Conservation (phyloP, 1,140 invertebrate species). For the Bombyx mandarina region DNA sequence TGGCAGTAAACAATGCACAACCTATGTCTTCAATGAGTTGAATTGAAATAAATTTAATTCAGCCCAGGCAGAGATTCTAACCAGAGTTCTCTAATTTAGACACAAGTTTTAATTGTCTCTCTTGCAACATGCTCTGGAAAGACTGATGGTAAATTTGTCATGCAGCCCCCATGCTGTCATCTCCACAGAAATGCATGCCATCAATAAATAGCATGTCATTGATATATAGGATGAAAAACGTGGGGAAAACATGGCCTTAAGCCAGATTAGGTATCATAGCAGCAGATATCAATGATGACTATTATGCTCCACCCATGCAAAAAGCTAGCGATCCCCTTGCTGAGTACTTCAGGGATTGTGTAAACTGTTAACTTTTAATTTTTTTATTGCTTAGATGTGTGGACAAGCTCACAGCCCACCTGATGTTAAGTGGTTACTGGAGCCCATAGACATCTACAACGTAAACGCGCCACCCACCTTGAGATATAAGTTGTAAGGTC, state of each 20-base stretch:
- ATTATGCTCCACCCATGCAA: background rate
- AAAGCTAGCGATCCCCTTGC: background rate
- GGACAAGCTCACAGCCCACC: too few relatives aligned
- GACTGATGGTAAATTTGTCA: too few relatives aligned
- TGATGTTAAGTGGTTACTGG: too few relatives aligned
- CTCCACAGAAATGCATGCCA: background rate
- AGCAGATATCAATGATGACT: background rate
- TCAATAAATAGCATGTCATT: background rate
- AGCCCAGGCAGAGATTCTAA: background rate
- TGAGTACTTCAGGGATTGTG: background rate
- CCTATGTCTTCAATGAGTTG: background rate
- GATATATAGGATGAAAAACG: background rate
- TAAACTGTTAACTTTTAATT: too few relatives aligned
- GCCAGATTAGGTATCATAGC: background rate
- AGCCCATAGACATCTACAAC: too few relatives aligned
- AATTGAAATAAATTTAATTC: background rate
- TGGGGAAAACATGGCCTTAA: background rate
- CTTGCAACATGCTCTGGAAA: background rate
- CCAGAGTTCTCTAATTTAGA: background rate
- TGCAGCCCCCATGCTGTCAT: background rate
- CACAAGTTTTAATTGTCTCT: background rate
- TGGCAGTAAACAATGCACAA: background rate
- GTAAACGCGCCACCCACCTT: too few relatives aligned
- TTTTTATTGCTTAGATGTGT: too few relatives aligned
- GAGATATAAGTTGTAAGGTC: too few relatives aligned